Evolutionary conservation across 1,140 invertebrate genomes (phyloP).

Genomic region (Whitmania pigra): DNA sequence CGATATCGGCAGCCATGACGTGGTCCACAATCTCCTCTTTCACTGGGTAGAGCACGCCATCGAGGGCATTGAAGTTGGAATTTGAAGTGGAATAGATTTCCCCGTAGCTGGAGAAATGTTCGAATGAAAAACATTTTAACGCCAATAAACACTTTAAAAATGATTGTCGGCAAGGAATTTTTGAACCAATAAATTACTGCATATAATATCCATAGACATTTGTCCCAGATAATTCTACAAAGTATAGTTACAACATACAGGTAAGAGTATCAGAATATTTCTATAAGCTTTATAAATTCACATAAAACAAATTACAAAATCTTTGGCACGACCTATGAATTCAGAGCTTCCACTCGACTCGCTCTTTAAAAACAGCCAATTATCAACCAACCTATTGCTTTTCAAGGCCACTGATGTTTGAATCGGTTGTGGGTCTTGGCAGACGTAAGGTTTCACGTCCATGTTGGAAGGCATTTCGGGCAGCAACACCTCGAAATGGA

Average conservation of each 20-base stretch:
- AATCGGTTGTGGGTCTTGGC: constrained; percentile 19
- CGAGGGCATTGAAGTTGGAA: background rate
- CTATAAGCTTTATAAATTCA: no score
- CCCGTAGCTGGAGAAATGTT: background rate
- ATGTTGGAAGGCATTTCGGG: constrained; percentile 46
- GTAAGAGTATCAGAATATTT: no score
- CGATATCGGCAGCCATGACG: background rate
- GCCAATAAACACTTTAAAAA: background rate
- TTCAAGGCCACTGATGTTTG: constrained; percentile 54
- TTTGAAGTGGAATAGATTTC: background rate
- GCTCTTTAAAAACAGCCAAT: background rate
- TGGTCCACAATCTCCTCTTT: background rate
- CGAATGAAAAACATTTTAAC: no score
- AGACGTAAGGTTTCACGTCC: constrained; percentile 26
- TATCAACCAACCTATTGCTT: constrained; percentile 56
- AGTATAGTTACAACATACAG: no score
- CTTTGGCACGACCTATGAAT: no score
- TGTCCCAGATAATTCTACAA: no score
- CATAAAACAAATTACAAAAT: no score
- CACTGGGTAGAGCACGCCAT: background rate
- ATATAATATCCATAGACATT: constrained; percentile 3
- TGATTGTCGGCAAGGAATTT: no score
- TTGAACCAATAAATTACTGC: no score
- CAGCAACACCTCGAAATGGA: constrained; percentile 81
- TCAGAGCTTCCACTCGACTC: no score